Base-by-base conservation (phyloP, 2,113 vertebrate genomes). In the Spea multiplicata region DNA sequence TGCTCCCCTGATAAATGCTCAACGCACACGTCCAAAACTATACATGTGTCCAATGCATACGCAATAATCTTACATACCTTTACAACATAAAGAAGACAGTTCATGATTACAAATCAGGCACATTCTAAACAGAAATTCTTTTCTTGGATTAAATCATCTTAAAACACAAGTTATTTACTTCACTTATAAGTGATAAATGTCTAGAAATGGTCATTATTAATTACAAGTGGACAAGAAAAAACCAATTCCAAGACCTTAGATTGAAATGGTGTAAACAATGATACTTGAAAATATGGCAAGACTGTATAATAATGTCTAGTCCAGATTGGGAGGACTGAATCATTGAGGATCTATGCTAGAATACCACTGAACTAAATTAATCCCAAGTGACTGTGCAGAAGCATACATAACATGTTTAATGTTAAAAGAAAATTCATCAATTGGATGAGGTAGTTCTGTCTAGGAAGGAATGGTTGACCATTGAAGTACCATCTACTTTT, bases 271-370 rank as follows among this genome's bases (percentile, higher is more conserved):
- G 74, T 30, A 6, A 61, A 46, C 59, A 61, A 61, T 47, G 45
- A 76, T 48, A 16, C 5, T 13, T 48, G 66, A 66, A 76, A 76
- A 59, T n/a, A 76, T 76, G 75, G 75, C 66, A 67, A 66, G 46
- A 44, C 45, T 53, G 48, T 53, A 47, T 13, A 57, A 52, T 76
- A 76, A 76, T 76, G 66, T 68, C 74, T 76, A 52, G 59, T 76
- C 68, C 74, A 76, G 52, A 75, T 47, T 69, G 75, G 75, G 75
- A 76, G 66, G 53, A 70, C 12, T 76, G 75, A 76, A 50, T 76
- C 75, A 76, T 76, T 9, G 45, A 69, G 46, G 47, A 14, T 44
- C 49, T 76, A 49, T 61, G 67, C 75, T 69, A 76, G 66, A 76
- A 69, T 61, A 70, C 45, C 57, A 59, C 12, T 69, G 45, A 48